These are phyloP conservation scores for Neodiprion fabricii DNA, from an alignment of 1,140 invertebrate genomes.

Conservation along the genomic window DNA sequence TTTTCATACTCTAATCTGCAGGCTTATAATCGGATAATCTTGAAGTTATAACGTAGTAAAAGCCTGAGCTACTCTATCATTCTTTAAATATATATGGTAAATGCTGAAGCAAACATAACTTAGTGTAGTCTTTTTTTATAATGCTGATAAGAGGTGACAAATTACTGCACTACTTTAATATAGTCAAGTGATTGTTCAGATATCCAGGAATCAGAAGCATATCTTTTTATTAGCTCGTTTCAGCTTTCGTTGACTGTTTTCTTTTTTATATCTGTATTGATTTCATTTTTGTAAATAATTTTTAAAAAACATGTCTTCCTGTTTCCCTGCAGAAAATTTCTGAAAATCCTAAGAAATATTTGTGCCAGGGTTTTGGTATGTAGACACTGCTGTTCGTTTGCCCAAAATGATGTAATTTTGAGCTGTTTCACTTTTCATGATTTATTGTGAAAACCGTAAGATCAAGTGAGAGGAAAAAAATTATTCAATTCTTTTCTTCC, in stretches of 20 bases:
- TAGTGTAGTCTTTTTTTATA: too few species aligned
- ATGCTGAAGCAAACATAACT: too few species aligned
- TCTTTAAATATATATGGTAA: too few species aligned
- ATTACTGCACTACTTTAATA: too few species aligned
- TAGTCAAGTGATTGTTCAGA: neutral
- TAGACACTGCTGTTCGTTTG: neutral
- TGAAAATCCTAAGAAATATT: too few species aligned
- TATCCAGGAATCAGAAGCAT: neutral
- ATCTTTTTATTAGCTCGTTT: neutral
- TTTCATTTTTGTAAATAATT: neutral
- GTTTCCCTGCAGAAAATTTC: too few species aligned
- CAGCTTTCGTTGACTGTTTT: conserved; percentile 7
- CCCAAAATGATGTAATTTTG: neutral
- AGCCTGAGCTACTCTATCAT: too few species aligned
- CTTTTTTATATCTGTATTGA: neutral
- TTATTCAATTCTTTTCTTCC: neutral
- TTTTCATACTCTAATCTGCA: neutral
- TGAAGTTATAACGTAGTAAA: neutral
- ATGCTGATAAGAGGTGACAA: too few species aligned
- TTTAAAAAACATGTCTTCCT: neutral
- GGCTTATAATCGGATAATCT: neutral
- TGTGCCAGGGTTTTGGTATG: too few species aligned
- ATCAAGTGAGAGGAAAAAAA: neutral
- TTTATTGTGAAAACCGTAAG: neutral
- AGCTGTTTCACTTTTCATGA: conserved; percentile 14